Evolutionary conservation across 2,113 vertebrate species (phyloP), one percentile per base, ranked within the genome.

Genomic region (Neolamprologus kungweensis): DNA sequence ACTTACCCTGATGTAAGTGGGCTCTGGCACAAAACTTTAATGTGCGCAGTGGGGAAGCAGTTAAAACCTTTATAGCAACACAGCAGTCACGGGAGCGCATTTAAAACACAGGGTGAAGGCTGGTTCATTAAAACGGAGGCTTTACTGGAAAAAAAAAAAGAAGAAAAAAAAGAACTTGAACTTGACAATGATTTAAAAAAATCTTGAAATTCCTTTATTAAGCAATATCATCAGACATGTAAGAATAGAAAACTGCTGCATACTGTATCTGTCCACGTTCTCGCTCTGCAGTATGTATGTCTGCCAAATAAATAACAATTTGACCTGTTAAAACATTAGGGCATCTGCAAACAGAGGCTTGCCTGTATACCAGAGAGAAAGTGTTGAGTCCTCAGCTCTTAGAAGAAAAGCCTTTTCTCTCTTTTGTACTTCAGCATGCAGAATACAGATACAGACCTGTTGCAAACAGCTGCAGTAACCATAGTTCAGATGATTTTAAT

Each of bases 171-270:
- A 42, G 7, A 40, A 40, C 71, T 47, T 75, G 42, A 75, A 75
- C 42, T 78, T n/a, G 35, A 37, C 16, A 78, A 17, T 33, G 16
- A 73, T 26, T 23, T 23, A 26, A 26, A 26, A 26, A 26, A 28
- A 6, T 85, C 45, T 79, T 68, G 21, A 89, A 81, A 92, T 80
- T 88, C 17, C 55, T 96, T 96, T 96, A 96, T 96, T 96, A 53
- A 91, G 81, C 71, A 91, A 88, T 84, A 91, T 73, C 71, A 80
- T 86, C 37, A 78, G 50, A 91, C 47, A 89, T 57, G 42, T 42
- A 33, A 81, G 83, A 87, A 89, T 82, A 93, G 50, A 94, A 94
- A 95, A 91, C 42, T 31, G n/a, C 68, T 78, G 12, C 68, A 87
- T 63, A 79, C 73, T 80, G 57, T 28, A 42, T 89, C 80, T 28